Percentiles rank a stretch among this genome's conserved stretches.
phyloP scores from a whole-genome alignment of 2,113 vertebrate genomes.

The Heterotilapia buettikoferi region DNA sequence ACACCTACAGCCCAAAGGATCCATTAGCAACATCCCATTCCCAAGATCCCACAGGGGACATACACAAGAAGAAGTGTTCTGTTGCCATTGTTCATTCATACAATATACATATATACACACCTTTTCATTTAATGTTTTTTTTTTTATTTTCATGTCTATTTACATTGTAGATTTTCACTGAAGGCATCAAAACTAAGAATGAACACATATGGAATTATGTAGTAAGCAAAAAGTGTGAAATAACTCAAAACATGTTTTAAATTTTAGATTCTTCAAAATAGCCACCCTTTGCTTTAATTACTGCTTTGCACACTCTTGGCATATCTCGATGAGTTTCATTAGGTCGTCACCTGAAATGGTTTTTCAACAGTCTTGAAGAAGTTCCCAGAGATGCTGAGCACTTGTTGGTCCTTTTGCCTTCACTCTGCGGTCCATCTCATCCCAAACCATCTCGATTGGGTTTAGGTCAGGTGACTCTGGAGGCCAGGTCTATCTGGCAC shows the following conservation, averaged over 20 bases:
- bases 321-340: accelerated
- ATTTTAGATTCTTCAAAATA: background rate
- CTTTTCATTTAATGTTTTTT: background rate
- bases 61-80: background rate
- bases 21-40: background rate
- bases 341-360: background rate
- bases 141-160: background rate
- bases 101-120: background rate
- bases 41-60: background rate
- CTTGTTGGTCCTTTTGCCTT: background rate
- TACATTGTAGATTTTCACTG: background rate
- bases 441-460: background rate
- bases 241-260: background rate
- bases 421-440: no score
- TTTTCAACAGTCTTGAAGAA: background rate
- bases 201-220: background rate
- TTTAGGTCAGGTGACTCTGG: background rate
- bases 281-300: accelerated
- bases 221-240: background rate
- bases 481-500: background rate
- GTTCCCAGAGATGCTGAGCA: background rate
- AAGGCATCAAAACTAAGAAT: background rate
- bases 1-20: background rate
- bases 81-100: background rate
- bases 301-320: background rate